Conservation (phyloP, 2,797 vertebrate species). For the Acanthopagrus latus region DNA sequence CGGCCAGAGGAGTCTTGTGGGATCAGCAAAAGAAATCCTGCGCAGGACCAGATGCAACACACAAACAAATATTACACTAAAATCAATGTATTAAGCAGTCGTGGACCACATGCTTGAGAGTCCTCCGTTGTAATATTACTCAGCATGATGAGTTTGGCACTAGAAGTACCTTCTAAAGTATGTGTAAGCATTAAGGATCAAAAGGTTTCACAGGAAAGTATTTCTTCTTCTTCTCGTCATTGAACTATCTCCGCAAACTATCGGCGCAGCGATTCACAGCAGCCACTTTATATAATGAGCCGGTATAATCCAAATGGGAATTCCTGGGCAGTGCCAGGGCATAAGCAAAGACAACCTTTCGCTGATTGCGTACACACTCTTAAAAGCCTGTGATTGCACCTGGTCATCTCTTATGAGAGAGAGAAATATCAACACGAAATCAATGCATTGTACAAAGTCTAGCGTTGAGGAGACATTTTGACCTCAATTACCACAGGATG, state of each 20-base stretch:
- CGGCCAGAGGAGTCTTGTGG: conserved; percentile 73
- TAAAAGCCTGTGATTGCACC: conserved; percentile 43
- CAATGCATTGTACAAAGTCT: conserved; percentile 38
- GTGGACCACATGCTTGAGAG: conserved; percentile 3
- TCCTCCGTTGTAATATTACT: conserved; percentile 16
- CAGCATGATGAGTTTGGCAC: neutral
- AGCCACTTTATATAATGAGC: conserved; percentile 20
- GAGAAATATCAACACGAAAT: conserved; percentile 58
- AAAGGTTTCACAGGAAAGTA: neutral
- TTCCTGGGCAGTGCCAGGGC: conserved; percentile 24
- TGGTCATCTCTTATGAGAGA: conserved; percentile 52
- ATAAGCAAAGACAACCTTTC: conserved; percentile 35
- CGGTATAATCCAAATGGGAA: conserved; percentile 40
- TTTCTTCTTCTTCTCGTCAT: neutral
- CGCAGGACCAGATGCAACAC: conserved; percentile 45
- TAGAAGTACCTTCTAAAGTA: neutral
- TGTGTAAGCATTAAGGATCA: neutral
- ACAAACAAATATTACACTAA: conserved; percentile 47
- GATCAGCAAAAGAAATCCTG: conserved; percentile 55
- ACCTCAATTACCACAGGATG: conserved; percentile 75
- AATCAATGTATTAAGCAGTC: conserved; percentile 11
- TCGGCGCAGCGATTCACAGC: conserved; percentile 15
- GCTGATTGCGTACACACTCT: conserved; percentile 35
- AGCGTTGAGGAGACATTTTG: conserved; percentile 43
- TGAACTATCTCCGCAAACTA: conserved; percentile 13